Conservation (phyloP, 2,113 vertebrate genomes). For the Pseudorhombus dupliciocellatus region DNA sequence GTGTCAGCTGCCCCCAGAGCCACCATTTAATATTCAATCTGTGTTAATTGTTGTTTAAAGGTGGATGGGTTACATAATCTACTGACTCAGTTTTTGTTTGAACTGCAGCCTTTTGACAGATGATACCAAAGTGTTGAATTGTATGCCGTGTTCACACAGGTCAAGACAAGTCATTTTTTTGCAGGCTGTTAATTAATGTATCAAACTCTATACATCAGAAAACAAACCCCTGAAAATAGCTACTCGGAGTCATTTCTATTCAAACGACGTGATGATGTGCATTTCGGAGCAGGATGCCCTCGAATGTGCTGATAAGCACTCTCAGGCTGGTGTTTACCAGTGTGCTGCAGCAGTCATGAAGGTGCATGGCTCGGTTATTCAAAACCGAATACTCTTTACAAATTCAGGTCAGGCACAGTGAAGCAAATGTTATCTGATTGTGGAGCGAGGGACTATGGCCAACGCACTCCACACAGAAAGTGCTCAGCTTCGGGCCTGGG, state of each 20-base stretch:
- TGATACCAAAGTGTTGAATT: neutral
- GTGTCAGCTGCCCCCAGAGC: too few species aligned
- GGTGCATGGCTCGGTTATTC: neutral
- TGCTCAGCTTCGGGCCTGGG: neutral
- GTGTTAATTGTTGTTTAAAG: too few species aligned
- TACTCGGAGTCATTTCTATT: neutral
- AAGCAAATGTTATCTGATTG: neutral
- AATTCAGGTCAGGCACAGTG: neutral
- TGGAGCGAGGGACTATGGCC: neutral
- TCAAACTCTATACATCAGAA: neutral
- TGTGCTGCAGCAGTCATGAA: neutral
- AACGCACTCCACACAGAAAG: neutral
- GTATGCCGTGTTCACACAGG: neutral
- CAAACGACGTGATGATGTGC: neutral
- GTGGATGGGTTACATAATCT: too few species aligned
- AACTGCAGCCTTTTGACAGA: neutral
- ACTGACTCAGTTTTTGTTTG: neutral
- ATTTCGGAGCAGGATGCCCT: neutral
- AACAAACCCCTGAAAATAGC: neutral
- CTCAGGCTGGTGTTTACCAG: neutral
- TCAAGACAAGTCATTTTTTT: neutral
- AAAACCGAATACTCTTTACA: neutral
- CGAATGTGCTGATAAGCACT: neutral
- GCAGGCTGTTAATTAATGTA: neutral
- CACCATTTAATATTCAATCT: too few species aligned